These are phyloP conservation scores for Chrysolina americana DNA, from an alignment of 2,888 invertebrate genomes.

Conservation along the genomic window DNA sequence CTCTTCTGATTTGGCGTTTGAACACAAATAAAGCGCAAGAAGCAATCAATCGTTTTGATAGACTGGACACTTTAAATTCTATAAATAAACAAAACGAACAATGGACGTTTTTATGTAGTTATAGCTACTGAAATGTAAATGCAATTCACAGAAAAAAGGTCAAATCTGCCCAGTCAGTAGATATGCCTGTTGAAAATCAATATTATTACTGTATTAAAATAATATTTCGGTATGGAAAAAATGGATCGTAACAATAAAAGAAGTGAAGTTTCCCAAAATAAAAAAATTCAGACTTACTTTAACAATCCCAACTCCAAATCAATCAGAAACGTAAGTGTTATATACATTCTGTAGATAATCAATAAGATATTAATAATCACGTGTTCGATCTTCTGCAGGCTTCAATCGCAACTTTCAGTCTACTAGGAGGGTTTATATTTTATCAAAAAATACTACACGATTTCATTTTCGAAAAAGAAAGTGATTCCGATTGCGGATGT, in stretches of 20 bases:
- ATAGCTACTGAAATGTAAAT: constrained; percentile 3
- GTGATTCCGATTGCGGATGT: constrained; percentile 25
- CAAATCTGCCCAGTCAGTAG: not conserved
- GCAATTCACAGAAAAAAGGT: constrained; percentile 14
- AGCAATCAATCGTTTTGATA: too few species aligned
- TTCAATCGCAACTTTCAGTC: constrained; percentile 26
- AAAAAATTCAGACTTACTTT: not conserved
- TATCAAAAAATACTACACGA: constrained; percentile 28
- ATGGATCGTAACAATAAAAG: constrained; percentile 25
- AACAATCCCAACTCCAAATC: not conserved
- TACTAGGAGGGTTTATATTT: constrained; percentile 24
- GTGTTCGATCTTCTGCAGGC: constrained; percentile 1
- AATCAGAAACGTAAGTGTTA: constrained; percentile 22
- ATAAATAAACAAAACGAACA: too few species aligned
- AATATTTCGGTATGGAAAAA: not conserved
- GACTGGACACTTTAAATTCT: too few species aligned
- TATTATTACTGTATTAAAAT: not conserved
- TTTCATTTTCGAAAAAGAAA: constrained; percentile 18
- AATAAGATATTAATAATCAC: not conserved
- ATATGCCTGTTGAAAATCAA: not conserved
- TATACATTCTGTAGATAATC: not conserved
- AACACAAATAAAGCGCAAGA: too few species aligned
- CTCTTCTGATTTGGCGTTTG: too few species aligned
- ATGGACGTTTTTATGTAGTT: constrained; percentile 11
- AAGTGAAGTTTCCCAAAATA: not conserved